phyloP scores from a whole-genome alignment of 2,113 vertebrate species.

The Rhea americana region DNA sequence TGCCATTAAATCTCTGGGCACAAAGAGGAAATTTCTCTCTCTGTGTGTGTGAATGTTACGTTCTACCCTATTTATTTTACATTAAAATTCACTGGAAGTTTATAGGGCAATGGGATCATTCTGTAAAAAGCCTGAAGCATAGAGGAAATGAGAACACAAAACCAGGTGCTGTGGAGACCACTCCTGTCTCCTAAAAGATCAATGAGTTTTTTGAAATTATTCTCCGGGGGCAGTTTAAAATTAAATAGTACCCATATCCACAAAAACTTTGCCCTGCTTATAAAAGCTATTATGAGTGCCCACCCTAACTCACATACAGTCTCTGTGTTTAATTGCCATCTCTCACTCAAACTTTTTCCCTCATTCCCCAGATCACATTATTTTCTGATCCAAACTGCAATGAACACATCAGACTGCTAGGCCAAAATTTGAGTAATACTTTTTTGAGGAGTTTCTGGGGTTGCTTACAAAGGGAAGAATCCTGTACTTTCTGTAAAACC shows the following conservation, averaged over 20 bases:
- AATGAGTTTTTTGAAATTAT: neutral
- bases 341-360: neutral
- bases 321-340: neutral
- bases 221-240: neutral
- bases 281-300: neutral
- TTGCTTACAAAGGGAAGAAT: neutral
- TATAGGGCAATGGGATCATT: constrained; percentile 28
- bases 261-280: neutral
- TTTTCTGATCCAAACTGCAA: neutral
- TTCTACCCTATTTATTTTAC: neutral
- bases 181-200: constrained; percentile 15
- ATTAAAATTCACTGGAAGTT: constrained; percentile 18
- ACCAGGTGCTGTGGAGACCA: neutral
- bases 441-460: neutral
- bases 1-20: neutral
- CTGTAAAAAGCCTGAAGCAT: neutral
- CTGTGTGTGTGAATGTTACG: neutral
- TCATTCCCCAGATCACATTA: neutral
- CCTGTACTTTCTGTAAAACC: neutral
- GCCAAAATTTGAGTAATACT: neutral
- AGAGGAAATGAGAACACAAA: constrained; percentile 56
- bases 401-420: neutral
- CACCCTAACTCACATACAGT: neutral
- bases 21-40: neutral
- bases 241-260: neutral